Evolutionary conservation across 1,140 invertebrate species (phyloP), one percentile per base, ranked within the genome.

Genomic region (Papilio polytes): DNA sequence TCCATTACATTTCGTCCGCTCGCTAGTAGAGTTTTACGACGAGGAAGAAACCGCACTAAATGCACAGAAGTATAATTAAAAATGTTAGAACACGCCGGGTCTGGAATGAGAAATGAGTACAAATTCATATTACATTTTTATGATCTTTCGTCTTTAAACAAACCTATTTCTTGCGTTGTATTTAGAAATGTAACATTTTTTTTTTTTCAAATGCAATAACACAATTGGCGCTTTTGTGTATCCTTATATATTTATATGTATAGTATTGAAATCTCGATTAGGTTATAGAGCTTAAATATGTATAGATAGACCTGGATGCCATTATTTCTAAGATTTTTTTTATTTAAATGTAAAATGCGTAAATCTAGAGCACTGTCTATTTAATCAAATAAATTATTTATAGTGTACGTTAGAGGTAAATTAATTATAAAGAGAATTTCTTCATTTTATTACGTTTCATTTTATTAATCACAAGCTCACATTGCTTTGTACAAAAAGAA

Each of bases 31-130:
- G 51, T 82, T 90, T 90, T 87, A 90, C 79, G 81, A 82, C 84
- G 85, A 84, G 86, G 84, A 89, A 87, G 87, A 84, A 85, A 87
- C 86, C 77, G 84, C 82, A 85, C 87, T 91, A 88, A 90, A 87
- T 86, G 78, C 82, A 81, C 80, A 83, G 82, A 84, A 84, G 86
- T 85, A 85, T 77, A 82, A 87, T 83, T 86, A 82, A 84, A 83
- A 84, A 36, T 84, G 80, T 82, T 87, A 82, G 82, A 76, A 82
- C 80, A 78, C 48, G 31, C 59, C 41, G 84, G 80, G 81, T 84
- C 83, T 84, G 73, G 82, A 76, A 83, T 76, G 51, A 12, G 79
- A 36, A 73, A 76, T 13, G 73, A 81, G 22, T 31, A 70, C 63
- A 31, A 31, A 26, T 63, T 70, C 63, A 70, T 70, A 15, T 36